These are phyloP conservation scores for Geopemphigus sp. DNA, from an alignment of 1,140 invertebrate species.

Conservation along the genomic window DNA sequence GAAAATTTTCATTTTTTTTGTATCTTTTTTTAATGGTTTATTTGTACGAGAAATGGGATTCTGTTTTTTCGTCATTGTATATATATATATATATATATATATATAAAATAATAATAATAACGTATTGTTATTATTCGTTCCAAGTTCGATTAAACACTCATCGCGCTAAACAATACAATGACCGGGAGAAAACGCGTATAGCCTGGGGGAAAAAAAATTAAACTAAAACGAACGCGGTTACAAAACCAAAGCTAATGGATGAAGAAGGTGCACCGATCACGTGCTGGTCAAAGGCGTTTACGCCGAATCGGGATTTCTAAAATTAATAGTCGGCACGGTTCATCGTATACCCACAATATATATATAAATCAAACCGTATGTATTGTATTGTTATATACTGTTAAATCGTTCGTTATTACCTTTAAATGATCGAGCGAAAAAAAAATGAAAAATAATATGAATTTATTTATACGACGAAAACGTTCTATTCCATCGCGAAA, in stretches of 20 bases:
- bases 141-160: conserved; percentile 28
- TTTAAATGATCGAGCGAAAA: too few species aligned
- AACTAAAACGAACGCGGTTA: conserved; percentile 17
- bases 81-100: background rate
- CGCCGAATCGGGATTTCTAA: background rate
- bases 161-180: conserved; percentile 18
- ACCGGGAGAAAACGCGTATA: conserved; percentile 16
- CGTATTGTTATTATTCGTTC: background rate
- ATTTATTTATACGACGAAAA: too few species aligned
- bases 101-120: too few species aligned
- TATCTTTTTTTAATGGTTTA: conserved; percentile 25
- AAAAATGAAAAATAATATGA: too few species aligned
- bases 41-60: conserved; percentile 42
- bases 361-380: background rate
- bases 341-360: background rate
- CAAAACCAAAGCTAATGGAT: conserved; percentile 11
- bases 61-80: conserved; percentile 3
- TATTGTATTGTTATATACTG: too few species aligned
- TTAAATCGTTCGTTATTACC: too few species aligned
- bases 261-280: background rate
- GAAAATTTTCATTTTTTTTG: conserved; percentile 20
- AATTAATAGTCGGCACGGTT: background rate
- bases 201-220: background rate
- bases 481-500: too few species aligned
- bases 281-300: background rate